A percentile compares a stretch with the other conserved stretches of the same genome.
These are phyloP conservation scores for Eptesicus fuscus DNA, from an alignment of 2,113 vertebrate species.

Conservation along the genomic window DNA sequence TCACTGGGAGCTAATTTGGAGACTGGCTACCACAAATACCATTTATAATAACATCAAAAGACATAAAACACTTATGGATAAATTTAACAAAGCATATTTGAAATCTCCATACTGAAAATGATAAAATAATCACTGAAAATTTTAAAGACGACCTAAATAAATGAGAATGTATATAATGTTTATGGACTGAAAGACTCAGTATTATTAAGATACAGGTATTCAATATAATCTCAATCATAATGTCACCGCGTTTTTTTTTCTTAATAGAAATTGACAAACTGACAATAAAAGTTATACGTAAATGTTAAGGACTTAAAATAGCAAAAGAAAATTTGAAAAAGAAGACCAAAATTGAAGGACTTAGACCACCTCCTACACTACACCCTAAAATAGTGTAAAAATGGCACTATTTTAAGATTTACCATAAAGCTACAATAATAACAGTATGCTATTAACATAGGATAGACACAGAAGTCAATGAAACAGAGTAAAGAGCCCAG, in stretches of 20 bases:
- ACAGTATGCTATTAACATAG: slow-evolving; percentile 39
- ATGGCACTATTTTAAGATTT: slow-evolving; percentile 47
- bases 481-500: slow-evolving; percentile 29
- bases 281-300: slow-evolving; percentile 23
- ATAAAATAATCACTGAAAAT: neutral
- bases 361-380: slow-evolving; percentile 30
- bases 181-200: neutral
- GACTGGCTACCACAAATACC: neutral
- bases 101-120: neutral
- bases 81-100: neutral
- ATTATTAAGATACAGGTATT: neutral
- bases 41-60: neutral
- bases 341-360: slow-evolving; percentile 47
- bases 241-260: neutral
- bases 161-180: neutral
- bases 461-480: slow-evolving; percentile 5
- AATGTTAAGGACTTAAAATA: slow-evolving; percentile 56
- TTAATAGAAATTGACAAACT: slow-evolving; percentile 18
- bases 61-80: neutral
- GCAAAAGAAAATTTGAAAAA: slow-evolving; percentile 16
- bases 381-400: slow-evolving; percentile 44
- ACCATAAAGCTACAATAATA: slow-evolving; percentile 47
- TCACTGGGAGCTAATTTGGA: neutral
- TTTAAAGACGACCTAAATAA: neutral
- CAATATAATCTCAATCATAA: neutral